A percentile compares a stretch with the other conserved stretches of the same genome.
Evolutionary conservation across 2,888 invertebrate genomes (phyloP).

Genomic region (Drosophila suboccidentalis): DNA sequence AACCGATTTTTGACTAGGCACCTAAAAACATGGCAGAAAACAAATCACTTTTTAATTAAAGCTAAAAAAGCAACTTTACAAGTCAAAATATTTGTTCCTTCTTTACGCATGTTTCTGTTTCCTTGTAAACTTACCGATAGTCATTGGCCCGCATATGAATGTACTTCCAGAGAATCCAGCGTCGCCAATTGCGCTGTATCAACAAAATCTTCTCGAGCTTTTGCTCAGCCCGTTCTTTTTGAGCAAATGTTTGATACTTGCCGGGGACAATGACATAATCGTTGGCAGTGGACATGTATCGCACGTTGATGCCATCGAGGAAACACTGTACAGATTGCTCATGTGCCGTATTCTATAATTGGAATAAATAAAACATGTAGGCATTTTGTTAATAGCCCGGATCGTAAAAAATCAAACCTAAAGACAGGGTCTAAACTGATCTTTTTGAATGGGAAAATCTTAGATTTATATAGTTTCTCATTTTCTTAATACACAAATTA

Average conservation of each 20-base stretch:
- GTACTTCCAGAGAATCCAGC: conserved; percentile 85
- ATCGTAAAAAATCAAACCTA: no score
- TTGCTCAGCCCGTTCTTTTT: conserved; percentile 87
- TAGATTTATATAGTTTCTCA: no score
- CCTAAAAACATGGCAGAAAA: conserved; percentile 68
- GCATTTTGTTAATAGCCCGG: no score
- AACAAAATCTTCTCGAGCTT: conserved; percentile 87
- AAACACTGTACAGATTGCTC: conserved; percentile 84
- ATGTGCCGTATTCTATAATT: conserved; percentile 80
- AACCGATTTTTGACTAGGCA: conserved; percentile 85
- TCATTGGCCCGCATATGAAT: conserved; percentile 86
- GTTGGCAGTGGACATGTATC: conserved; percentile 87
- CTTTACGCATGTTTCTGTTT: no score
- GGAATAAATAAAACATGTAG: neutral
- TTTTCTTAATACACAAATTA: no score
- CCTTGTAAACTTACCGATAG: conserved; percentile 83
- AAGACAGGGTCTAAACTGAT: no score
- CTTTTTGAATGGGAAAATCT: no score
- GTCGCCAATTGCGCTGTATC: conserved; percentile 88
- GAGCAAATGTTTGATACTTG: conserved; percentile 89
- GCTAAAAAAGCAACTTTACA: no score
- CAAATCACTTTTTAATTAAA: no score
- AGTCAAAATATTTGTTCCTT: no score
- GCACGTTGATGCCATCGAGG: conserved; percentile 82
- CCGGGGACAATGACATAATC: conserved; percentile 88